Percentiles rank a stretch among this genome's conserved stretches.
These are phyloP conservation scores for Oscheius sp. DNA, from an alignment of 2,888 invertebrate species.

Conservation along the genomic window DNA sequence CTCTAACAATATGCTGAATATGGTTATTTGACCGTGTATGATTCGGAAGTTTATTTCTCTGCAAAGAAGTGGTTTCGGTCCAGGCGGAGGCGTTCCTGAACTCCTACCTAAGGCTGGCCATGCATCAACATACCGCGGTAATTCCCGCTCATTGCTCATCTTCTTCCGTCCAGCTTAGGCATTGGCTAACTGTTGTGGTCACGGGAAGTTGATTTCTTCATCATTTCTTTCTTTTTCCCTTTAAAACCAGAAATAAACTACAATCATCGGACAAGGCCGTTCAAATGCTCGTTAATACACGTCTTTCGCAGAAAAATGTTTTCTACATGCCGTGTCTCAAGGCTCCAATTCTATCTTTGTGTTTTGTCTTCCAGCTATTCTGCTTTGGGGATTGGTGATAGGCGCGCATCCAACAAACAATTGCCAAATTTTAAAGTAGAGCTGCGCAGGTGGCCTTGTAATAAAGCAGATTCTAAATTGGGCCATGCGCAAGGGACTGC, in stretches of 20 bases:
- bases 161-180: neutral
- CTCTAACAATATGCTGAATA: neutral
- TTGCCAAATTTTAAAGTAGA: neutral
- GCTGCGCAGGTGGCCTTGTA: constrained; percentile 29
- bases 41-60: neutral
- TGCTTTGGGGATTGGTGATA: neutral
- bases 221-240: neutral
- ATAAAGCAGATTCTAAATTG: constrained; percentile 26
- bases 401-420: neutral
- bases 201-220: too few species aligned
- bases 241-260: neutral
- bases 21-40: neutral
- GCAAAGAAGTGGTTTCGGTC: neutral
- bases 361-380: neutral
- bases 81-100: constrained; percentile 33
- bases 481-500: constrained; percentile 21
- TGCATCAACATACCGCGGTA: constrained; percentile 35
- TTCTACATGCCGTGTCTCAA: too few species aligned
- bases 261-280: neutral
- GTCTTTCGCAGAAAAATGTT: neutral
- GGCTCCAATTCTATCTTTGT: too few species aligned
- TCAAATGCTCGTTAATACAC: neutral
- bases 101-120: constrained; percentile 28
- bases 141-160: constrained; percentile 31
- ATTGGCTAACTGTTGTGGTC: constrained; percentile 3